Base-by-base conservation (phyloP, 2,888 invertebrate genomes). In the Tanytarsus gracilentus region DNA sequence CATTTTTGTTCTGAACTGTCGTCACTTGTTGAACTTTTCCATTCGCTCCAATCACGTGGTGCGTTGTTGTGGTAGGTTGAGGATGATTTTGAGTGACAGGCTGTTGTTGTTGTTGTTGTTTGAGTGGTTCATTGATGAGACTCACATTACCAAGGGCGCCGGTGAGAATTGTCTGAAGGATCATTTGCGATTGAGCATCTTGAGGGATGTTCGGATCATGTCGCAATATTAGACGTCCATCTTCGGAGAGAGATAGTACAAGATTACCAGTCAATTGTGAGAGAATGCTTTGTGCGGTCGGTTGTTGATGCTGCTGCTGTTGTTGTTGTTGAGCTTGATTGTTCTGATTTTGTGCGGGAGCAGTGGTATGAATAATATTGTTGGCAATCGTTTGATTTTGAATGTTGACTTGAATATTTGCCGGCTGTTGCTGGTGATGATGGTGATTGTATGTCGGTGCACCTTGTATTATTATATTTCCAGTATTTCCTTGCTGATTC, bases 241-340 rank as follows among this genome's bases (percentile, higher is more conserved):
- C 84, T 68, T 85, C 85, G 1, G 82, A 80, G 51, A 85, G 75
- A 1, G 84, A 80, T 61, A 85, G 71, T 62, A 82, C 79, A 61
- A 84, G 75, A 60, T 82, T 82, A 1, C 83, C 83, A 21, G 79
- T 79, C 6, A 82, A 70, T 65, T 81, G 82, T 2, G 77, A 74
- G 52, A 77, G 74, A 36, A 78, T 63, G 1, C 71, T 64, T 6
- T 23, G 72, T 16, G 59, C 23, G 9, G 59, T 50, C n/a, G 53
- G 61, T n/a, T 58, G 44, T 26, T 44, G 48, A 9, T 55, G 33
- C 7, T 26, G 14, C 11, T 29, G 56, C 26, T 67, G 63, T 11
- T 40, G 16, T 18, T 50, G 27, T n/a, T 26, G 14, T 26, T 50
- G 33, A 11, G 8, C 18, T 6, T 61, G 30, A 40, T 40, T 40